Conservation (phyloP, 1,140 invertebrate species). For the Eubasilissa regina region DNA sequence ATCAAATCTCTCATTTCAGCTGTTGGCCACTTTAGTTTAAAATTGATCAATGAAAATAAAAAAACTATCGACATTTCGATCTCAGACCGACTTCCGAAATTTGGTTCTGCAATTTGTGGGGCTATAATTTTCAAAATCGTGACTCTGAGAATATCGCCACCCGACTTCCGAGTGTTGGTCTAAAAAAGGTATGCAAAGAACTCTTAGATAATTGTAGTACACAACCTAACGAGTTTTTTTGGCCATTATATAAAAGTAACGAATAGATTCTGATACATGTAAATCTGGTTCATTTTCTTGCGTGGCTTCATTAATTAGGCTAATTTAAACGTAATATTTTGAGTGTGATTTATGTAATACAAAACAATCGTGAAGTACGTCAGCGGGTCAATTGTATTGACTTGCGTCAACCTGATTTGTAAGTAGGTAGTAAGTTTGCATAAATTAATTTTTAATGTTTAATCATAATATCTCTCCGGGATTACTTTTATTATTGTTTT, state of each 20-base stretch:
- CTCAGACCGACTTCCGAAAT: background rate
- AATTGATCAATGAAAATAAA: background rate
- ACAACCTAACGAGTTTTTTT: slow-evolving; percentile 4
- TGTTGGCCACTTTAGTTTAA: background rate
- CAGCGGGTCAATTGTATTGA: no score
- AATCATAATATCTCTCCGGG: no score
- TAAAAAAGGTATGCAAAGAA: slow-evolving; percentile 15
- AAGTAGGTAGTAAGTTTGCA: no score
- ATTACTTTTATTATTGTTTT: no score
- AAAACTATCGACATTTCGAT: background rate
- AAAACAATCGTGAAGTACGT: no score
- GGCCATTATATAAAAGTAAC: slow-evolving; percentile 1
- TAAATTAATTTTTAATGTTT: no score
- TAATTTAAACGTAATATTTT: background rate
- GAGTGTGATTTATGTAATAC: no score
- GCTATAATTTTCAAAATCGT: background rate
- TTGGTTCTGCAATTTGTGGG: background rate
- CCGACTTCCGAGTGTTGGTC: background rate
- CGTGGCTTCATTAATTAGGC: background rate
- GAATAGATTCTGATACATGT: background rate
- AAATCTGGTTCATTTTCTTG: background rate
- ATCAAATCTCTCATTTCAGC: background rate
- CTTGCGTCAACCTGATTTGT: no score
- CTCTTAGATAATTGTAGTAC: background rate
- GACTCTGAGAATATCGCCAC: background rate